Evolutionary conservation across 2,113 vertebrate genomes (phyloP).

Genomic region (Sclerurus mexicanus): DNA sequence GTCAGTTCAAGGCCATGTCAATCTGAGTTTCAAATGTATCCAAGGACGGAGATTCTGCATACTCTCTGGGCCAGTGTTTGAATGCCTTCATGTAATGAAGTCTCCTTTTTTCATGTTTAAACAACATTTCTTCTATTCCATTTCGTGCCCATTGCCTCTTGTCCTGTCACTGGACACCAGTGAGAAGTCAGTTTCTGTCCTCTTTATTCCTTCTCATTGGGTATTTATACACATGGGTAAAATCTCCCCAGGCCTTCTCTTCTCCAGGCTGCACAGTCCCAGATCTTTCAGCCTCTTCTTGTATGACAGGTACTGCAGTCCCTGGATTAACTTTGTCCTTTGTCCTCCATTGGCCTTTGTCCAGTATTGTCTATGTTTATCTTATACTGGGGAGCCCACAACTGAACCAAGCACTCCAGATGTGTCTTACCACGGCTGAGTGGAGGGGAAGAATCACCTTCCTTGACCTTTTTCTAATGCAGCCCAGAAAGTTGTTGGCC

Average conservation of each 20-base stretch:
- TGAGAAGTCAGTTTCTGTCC: not conserved
- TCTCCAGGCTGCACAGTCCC: not conserved
- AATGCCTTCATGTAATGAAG: not conserved
- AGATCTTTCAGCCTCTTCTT: not conserved
- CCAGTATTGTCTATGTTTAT: not conserved
- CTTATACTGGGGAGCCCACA: not conserved
- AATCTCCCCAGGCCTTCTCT: not conserved
- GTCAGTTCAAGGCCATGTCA: not conserved
- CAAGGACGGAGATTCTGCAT: rapidly evolving
- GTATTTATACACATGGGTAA: not conserved
- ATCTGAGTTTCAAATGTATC: not conserved
- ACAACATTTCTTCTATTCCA: not conserved
- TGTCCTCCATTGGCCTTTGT: not conserved
- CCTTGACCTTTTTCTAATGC: rapidly evolving
- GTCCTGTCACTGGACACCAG: not conserved
- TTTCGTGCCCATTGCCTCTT: not conserved
- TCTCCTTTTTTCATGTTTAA: not conserved
- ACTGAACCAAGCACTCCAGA: not conserved
- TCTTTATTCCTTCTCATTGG: rapidly evolving
- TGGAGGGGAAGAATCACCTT: not conserved
- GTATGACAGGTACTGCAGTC: not conserved
- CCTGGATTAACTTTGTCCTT: not conserved
- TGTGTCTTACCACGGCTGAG: not conserved
- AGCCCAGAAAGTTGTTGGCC: not conserved
- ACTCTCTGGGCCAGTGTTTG: not conserved